phyloP scores from a whole-genome alignment of 1,140 invertebrate genomes.

The Nasonia longicornis region DNA sequence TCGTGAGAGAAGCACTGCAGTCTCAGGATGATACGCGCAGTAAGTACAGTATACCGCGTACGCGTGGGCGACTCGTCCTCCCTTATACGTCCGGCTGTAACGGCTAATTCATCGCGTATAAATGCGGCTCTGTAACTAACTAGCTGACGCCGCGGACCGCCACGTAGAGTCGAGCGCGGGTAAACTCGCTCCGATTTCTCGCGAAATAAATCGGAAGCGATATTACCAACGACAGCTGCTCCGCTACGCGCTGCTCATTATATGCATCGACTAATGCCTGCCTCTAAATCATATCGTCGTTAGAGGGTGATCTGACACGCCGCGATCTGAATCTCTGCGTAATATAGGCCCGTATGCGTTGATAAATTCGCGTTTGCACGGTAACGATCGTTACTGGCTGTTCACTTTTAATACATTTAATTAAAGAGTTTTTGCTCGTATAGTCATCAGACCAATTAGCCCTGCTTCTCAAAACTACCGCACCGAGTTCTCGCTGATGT shows the following conservation, averaged over 20 bases:
- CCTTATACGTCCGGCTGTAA: constrained; percentile 51
- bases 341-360: too few species aligned
- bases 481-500: too few species aligned
- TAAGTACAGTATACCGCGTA: constrained; percentile 19
- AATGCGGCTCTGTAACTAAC: constrained; percentile 47
- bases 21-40: neutral
- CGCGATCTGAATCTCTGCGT: neutral
- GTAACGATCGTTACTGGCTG: constrained; percentile 1
- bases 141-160: constrained; percentile 47
- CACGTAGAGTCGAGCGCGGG: neutral
- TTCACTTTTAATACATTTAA: constrained; percentile 18
- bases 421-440: too few species aligned
- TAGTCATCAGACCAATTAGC: neutral
- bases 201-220: neutral
- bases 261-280: neutral
- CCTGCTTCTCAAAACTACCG: neutral
- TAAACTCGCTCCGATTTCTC: neutral
- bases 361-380: neutral
- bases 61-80: constrained; percentile 51
- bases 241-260: neutral
- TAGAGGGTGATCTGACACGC: neutral
- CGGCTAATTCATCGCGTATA: constrained; percentile 53
- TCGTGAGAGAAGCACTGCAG: neutral
- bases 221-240: neutral
- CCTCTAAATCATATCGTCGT: constrained; percentile 11